These are phyloP conservation scores for Lepisosteus oculatus DNA, from an alignment of 2,113 vertebrate genomes.

Conservation along the genomic window DNA sequence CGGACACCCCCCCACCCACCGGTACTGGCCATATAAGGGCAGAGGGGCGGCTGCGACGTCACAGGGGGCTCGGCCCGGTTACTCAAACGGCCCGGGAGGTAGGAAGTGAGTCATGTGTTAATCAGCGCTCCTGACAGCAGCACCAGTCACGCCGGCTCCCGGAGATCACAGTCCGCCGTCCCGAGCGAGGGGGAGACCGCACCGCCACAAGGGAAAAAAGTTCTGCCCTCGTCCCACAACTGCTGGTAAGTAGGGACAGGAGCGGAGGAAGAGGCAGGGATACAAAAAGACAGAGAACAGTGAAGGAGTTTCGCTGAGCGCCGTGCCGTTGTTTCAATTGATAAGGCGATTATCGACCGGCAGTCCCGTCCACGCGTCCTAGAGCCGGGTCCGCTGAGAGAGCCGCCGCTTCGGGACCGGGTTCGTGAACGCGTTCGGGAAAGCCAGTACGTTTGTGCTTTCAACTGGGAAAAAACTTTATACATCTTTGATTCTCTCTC, in stretches of 20 bases:
- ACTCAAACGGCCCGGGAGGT: slow-evolving; percentile 22
- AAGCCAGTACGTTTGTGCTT: no score
- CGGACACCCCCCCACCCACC: not conserved
- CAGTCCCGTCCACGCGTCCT: no score
- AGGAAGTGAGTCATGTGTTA: slow-evolving; percentile 67
- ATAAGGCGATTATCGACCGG: no score
- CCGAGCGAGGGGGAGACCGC: no score
- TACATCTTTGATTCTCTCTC: no score
- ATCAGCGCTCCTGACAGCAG: slow-evolving; percentile 38
- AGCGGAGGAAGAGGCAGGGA: not conserved
- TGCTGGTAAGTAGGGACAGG: not conserved
- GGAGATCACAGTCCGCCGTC: not conserved
- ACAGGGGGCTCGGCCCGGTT: not conserved
- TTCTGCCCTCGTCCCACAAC: no score
- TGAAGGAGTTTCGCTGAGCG: not conserved
- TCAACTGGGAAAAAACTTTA: no score
- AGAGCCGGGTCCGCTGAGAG: no score
- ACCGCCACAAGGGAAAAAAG: no score
- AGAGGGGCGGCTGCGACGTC: not conserved
- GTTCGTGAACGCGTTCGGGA: no score
- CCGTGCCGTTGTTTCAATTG: no score
- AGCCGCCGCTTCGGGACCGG: no score
- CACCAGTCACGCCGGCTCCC: not conserved
- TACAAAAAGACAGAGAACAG: not conserved
- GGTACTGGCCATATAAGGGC: slow-evolving; percentile 52